Evolutionary conservation across 2,113 vertebrate genomes (phyloP), one percentile per base, ranked within the genome.

Genomic region (Xiphophorus maculatus): DNA sequence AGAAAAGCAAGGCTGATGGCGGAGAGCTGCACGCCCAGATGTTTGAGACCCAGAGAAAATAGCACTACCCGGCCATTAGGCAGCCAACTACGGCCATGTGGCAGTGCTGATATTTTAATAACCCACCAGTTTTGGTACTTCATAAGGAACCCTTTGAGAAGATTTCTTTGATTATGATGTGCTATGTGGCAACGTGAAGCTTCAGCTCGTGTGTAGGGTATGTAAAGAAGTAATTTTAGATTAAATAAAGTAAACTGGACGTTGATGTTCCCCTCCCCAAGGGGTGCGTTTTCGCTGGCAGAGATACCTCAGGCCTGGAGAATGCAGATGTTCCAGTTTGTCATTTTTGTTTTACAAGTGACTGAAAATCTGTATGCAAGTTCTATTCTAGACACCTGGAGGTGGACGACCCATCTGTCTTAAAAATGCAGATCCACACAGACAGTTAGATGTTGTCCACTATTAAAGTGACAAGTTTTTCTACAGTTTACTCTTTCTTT

Each of bases 1-100:
- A 93, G 82, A 90, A 91, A 93, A 92, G 83, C 75, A 87, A 84
- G 75, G 62, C 76, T 63, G 73, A 76, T 48, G 74, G 77, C 66
- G 76, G 70, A 87, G 77, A 67, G 8, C 74, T 80, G 71, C 82
- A 76, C 71, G 69, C 77, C 83, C 76, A 74, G 77, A 73, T 84
- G 83, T 88, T 78, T 70, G 66, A 87, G 83, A 82, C 87, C 79
- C 74, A 79, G 84, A 77, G 85, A 84, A 91, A 88, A 90, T 78
- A 80, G 72, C 81, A 42, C 84, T 66, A 62, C 80, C 85, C 73
- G 58, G 67, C 67, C 71, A 74, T 69, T 22, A 66, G 76, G 65
- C 77, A 63, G 80, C 74, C 86, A 76, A 58, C 73, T 65, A 29
- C 13, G 4, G 69, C 44, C 86, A 85, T 82, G 78, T 86, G 88